Base-by-base conservation (phyloP, 2,888 invertebrate genomes). In the Drosophila falleni region DNA sequence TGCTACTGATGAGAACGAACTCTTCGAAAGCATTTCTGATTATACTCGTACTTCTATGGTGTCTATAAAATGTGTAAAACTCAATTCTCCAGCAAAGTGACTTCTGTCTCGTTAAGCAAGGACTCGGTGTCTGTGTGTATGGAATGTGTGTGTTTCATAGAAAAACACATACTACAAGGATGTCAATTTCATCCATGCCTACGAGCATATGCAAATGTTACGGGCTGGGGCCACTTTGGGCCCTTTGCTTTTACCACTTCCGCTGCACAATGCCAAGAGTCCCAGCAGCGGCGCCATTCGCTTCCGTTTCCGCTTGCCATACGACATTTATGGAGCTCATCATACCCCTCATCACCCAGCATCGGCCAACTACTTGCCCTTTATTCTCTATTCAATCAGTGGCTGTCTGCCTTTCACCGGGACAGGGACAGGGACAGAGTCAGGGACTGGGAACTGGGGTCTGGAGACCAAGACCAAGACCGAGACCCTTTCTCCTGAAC, bases 311-410 rank as follows among this genome's bases (percentile, higher is more conserved):
- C 83, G 69, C 44, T 60, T 68, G 71, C 70, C 74, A 63, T 72
- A 67, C 82, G 77, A 80, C 82, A 87, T 79, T 87, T 87, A 81
- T 76, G 85, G 76, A 60, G 78, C 87, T 75, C 81, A 71, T 78
- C 81, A 71, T 66, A 35, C 68, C 61, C 67, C 50, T 62, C 67
- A 47, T 51, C 72, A 51, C n/a, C 51, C 64, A 13, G 16, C 54
- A 37, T 13, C 59, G 67, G 59, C 67, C 78, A 65, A 69, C 83
- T 78, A 86, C 76, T 83, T 81, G 79, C 67, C 70, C 84, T 79
- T 75, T 86, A 83, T 81, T 74, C 77, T 75, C 69, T 72, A 89
- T 89, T 89, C 85, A 86, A 86, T 86, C 85, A 89, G 81, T 81
- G 66, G 67, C 81, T 65, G 69, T 61, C 59, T 72, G 73, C 65